Base-by-base conservation (phyloP, 2,797 vertebrate genomes). In the Peromyscus attwateri region DNA sequence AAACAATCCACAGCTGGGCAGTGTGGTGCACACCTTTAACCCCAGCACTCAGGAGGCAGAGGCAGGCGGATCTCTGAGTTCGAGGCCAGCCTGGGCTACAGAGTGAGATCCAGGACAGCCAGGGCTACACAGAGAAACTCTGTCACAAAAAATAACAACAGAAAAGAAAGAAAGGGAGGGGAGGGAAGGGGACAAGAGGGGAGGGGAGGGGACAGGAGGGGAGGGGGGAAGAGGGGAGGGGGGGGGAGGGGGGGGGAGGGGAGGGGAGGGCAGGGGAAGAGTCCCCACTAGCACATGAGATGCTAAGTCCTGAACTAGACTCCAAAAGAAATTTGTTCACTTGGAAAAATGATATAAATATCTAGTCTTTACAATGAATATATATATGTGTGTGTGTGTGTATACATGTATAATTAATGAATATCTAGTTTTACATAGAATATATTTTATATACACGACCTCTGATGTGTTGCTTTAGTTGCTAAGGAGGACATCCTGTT, bases 391-490 rank as follows among this genome's bases (percentile, higher is more conserved):
- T 49, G 49, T 49, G 25, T 29, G 1, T 43, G 55, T 62, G 16
- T 83, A 31, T 83, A 43, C 4, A 31, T 64, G 4, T 84, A 46
- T 66, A 84, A 46, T 84, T 66, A 66, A 46, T 84, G 40, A 49
- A 34, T 17, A 46, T 66, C 37, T 66, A 66, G 60, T 46, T 81
- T 43, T 40, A 82, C 25, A 62, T 31, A 83, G 80, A 62, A 43
- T 83, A 46, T 40, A 64, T 83, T 27, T 17, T 70, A 55, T 55
- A 55, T 49, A 46, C 29, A 46, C 29, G 76, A 43, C n/a, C 31
- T 87, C 94, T 89, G 68, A 92, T 2, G 34, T 80, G 75, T 79
- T 89, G 27, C 55, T 80, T 91, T 91, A 70, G 19, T 79, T 97
- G 62, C 46, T 84, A 8, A 17, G 76, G 34, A 64, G 79, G 52